A percentile compares a stretch with the other conserved stretches of the same genome.
Conservation (phyloP, 2,113 vertebrate species). For the Ailuropoda melanoleuca region DNA sequence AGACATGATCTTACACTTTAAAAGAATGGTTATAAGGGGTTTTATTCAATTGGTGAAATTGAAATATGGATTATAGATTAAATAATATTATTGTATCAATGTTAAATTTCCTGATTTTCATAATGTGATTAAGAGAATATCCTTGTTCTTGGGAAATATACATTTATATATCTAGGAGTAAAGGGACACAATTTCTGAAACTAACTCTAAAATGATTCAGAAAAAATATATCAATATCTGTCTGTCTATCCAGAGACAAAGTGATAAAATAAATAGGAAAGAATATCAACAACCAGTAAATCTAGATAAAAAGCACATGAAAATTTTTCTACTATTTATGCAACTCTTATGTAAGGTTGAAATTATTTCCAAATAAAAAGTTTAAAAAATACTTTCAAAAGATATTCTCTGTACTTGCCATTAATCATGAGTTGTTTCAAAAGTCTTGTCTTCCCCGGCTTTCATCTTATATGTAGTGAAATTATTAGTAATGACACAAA, state of each 20-base stretch:
- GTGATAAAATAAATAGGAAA: slow-evolving; percentile 8
- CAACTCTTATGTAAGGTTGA: slow-evolving; percentile 7
- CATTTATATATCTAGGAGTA: not conserved
- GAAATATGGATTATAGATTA: slow-evolving; percentile 31
- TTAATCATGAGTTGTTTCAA: slow-evolving; percentile 2
- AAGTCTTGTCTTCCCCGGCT: not conserved
- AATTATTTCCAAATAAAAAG: slow-evolving; percentile 37
- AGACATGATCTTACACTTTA: not conserved
- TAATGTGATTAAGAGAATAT: slow-evolving; percentile 19
- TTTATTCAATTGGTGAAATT: slow-evolving; percentile 23
- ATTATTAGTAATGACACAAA: slow-evolving; percentile 34
- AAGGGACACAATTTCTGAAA: not conserved
- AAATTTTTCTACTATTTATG: slow-evolving; percentile 5
- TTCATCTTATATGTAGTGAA: not conserved
- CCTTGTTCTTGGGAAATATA: slow-evolving; percentile 26
- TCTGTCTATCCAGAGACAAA: not conserved
- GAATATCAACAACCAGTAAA: not conserved
- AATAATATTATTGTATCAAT: slow-evolving; percentile 32
- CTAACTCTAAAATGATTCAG: slow-evolving; percentile 12
- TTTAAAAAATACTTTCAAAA: slow-evolving; percentile 13
- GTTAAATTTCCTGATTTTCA: slow-evolving; percentile 22
- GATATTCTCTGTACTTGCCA: not conserved
- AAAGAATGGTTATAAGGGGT: not conserved
- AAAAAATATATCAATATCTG: not conserved
- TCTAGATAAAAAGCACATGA: slow-evolving; percentile 9